Percentiles rank a stretch among this genome's conserved stretches.
phyloP scores from a whole-genome alignment of 2,888 invertebrate genomes.

The Strigamia transsilvanica region DNA sequence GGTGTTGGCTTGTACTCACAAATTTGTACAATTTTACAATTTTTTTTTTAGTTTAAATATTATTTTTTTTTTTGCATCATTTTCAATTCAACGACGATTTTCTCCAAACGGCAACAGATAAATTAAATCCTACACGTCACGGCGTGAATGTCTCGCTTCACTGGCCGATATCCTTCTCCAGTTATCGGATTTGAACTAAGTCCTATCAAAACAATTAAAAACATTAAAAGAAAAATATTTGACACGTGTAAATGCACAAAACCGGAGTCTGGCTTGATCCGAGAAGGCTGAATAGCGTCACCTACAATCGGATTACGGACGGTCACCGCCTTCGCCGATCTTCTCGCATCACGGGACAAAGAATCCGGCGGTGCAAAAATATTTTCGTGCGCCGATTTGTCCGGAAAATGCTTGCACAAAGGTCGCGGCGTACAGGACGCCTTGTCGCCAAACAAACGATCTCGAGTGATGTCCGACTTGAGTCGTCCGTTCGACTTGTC shows the following conservation, averaged over 20 bases:
- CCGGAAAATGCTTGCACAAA: not conserved
- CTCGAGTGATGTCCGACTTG: not conserved
- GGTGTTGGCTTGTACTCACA: not conserved
- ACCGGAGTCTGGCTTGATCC: not conserved
- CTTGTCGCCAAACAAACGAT: not conserved
- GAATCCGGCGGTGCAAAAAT: not conserved
- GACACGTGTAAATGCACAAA: not conserved
- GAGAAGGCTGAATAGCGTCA: conserved; percentile 4
- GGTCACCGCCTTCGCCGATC: not conserved
- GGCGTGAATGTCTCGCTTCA: conserved; percentile 8
- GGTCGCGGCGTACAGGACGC: not conserved
- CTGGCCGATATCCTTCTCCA: conserved; percentile 20
- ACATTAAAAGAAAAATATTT: not conserved
- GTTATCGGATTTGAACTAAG: conserved; percentile 4
- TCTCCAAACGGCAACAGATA: not conserved
- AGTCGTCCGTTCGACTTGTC: not conserved
- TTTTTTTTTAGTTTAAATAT: not conserved
- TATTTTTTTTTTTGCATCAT: not conserved
- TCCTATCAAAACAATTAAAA: not conserved
- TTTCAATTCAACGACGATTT: conserved; percentile 13
- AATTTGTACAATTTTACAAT: conserved; percentile 10
- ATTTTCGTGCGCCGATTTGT: not conserved
- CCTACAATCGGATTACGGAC: conserved; percentile 6
- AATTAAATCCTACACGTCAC: conserved; percentile 20
- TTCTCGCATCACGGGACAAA: not conserved